Base-by-base conservation (phyloP, 1,140 invertebrate genomes). In the Cherax destructor region DNA sequence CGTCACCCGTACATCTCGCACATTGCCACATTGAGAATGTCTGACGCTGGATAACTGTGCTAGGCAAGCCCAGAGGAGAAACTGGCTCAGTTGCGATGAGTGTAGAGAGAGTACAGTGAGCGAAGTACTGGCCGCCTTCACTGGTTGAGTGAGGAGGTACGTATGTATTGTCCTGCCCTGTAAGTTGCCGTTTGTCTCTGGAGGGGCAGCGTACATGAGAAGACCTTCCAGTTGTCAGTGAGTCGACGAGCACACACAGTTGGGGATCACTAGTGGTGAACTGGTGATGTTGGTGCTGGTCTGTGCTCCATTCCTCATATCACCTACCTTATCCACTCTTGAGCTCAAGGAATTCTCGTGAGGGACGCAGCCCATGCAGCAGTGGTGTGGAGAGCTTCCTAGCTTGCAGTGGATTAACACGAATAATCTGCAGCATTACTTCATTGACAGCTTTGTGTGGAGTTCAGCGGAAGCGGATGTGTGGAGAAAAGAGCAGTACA, bases 381-480 rank as follows among this genome's bases (percentile, higher is more conserved):
- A 41, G 2, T 41, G 30, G 30, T 41, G 30, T 41, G 30, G 30
- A 41, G 30, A 0, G 30, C 30, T 24, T 18, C 52, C 80, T 52
- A 83, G 52, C 49, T n/a, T 56, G 41, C 24, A 13, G 56, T 69
- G 81, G 80, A 18, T 61, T 21, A 18, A 5, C 47, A 49, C 49
- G 16, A 9, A 49, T 24, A 24, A n/a, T 13, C 61, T 83, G 81
- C 49, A 83, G 24, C 59, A 61, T 30, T n/a, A 24, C 61, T 59
- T 50, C 30, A 61, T 16, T 65, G 87, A 80, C 59, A 72, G 24
- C 80, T 59, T 49, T 30, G 77, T 80, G 86, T 56, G 65, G 79
- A n/a, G 80, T 24, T 41, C 78, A 74, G 79, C 87, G 87, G 87
- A 89, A 89, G 72, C 87, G 87, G 87, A 83, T 89, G 79, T 83